These are phyloP conservation scores for Synergus umbraculus DNA, from an alignment of 2,888 invertebrate species.

Conservation along the genomic window DNA sequence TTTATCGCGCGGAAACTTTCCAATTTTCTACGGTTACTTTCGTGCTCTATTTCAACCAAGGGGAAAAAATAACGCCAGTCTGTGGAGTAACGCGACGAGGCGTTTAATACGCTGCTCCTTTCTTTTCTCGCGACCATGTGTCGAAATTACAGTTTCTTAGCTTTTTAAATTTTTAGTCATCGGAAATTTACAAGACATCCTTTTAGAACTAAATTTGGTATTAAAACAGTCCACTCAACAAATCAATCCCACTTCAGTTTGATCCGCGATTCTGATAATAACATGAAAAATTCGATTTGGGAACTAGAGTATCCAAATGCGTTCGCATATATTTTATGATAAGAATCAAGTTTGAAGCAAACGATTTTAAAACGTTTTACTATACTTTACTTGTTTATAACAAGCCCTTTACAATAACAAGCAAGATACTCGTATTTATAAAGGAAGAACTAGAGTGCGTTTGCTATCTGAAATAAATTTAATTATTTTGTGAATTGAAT, in stretches of 20 bases:
- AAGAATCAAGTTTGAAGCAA: no score
- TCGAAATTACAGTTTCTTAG: neutral
- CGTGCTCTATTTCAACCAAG: conserved; percentile 62
- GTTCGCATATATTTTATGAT: no score
- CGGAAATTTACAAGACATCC: no score
- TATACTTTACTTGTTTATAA: neutral
- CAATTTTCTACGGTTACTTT: conserved; percentile 71
- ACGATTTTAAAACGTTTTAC: no score
- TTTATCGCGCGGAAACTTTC: conserved; percentile 74
- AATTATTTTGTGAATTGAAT: neutral
- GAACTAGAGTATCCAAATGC: no score
- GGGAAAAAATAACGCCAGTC: neutral
- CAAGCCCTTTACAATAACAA: neutral
- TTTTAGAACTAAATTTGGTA: no score
- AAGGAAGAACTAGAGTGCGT: neutral
- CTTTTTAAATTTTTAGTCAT: neutral
- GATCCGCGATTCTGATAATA: no score
- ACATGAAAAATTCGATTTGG: no score
- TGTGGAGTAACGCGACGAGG: conserved; percentile 41
- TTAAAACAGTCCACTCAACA: no score
- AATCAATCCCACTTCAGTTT: no score
- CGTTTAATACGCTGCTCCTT: conserved; percentile 10
- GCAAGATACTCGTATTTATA: neutral
- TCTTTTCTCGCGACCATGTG: neutral
- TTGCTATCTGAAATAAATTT: neutral